Percentiles rank a stretch among this genome's conserved stretches.
Conservation (phyloP, 2,113 vertebrate species). For the Alexandromys fortis region DNA sequence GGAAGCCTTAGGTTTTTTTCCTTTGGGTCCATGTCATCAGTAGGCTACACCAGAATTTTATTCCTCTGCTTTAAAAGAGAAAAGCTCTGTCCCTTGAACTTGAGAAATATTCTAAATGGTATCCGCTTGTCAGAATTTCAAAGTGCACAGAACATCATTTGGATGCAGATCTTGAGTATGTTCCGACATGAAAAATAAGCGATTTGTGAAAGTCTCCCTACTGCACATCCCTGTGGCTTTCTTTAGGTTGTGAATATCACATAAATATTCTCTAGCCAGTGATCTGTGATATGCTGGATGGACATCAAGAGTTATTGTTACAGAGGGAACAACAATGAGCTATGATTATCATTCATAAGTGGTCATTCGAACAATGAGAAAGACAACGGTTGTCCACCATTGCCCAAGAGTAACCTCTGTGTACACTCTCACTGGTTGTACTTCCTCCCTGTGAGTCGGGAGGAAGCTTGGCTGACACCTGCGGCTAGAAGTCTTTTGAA, state of each 20-base stretch:
- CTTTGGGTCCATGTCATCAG: slow-evolving; percentile 3
- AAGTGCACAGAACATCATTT: slow-evolving; percentile 33
- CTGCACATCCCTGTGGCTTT: slow-evolving; percentile 60
- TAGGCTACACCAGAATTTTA: background rate
- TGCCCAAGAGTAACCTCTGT: background rate
- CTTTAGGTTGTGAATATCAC: slow-evolving; percentile 62
- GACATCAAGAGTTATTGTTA: slow-evolving; percentile 62
- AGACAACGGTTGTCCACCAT: background rate
- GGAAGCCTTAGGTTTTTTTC: background rate
- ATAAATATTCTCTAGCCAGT: slow-evolving; percentile 50
- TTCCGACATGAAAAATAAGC: slow-evolving; percentile 54
- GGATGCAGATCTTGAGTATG: slow-evolving; percentile 29
- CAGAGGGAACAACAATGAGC: slow-evolving; percentile 49
- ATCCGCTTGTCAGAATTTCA: background rate
- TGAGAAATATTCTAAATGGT: slow-evolving; percentile 35
- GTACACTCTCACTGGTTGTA: background rate
- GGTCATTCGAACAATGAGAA: slow-evolving; percentile 42
- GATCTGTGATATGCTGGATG: slow-evolving; percentile 60
- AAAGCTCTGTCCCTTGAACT: slow-evolving; percentile 20
- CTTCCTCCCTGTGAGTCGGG: background rate
- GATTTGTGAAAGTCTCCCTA: slow-evolving; percentile 51
- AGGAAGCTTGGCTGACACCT: background rate
- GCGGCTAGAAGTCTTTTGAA: background rate
- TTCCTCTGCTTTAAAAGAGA: background rate
- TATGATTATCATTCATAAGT: slow-evolving; percentile 55